Evolutionary conservation across 2,113 vertebrate genomes (phyloP), one percentile per base, ranked within the genome.

Genomic region (Gila orcuttii): DNA sequence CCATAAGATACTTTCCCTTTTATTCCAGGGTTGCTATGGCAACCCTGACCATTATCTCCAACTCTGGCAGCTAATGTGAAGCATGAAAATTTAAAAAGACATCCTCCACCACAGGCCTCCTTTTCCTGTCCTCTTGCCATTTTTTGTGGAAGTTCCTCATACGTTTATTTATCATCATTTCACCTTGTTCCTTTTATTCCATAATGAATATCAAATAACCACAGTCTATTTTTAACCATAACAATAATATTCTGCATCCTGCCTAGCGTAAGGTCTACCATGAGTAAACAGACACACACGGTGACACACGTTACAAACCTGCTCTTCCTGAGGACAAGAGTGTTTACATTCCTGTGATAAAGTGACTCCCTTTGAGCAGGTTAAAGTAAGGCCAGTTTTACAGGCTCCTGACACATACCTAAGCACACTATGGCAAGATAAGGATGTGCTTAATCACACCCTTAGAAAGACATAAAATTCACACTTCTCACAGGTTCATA

Each of bases 11-110:
- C 91, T 93, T 94, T 95, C 93, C 84, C 88, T 94, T 93, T 95
- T 89, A 93, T 91, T 89, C 84, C 91, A 87, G 83, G 89, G 96
- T 97, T 96, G 93, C 96, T 96, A 90, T 95, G 94, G 95, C 93
- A 98, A 97, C 96, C 84, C 85, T 95, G 95, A 96, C 95, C 95
- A 95, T 93, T 96, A 94, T 95, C 94, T 95, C 91, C 87, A 91
- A 95, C 89, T 89, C 78, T 90, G 88, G 95, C 89, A 92, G 89
- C 93, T 92, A 91, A 87, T 92, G 92, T 92, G 90, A 75, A 92
- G 92, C 90, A 92, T 90, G 87, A 93, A 90, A 91, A 93, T 91
- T 92, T 89, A 89, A 92, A 92, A 93, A 92, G 88, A 75, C 15
- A 82, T 82, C 76, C 57, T 39, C 8, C 6, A 2, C 42, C 74